Conservation (phyloP, 2,888 invertebrate species). For the Vesta saturnalis region DNA sequence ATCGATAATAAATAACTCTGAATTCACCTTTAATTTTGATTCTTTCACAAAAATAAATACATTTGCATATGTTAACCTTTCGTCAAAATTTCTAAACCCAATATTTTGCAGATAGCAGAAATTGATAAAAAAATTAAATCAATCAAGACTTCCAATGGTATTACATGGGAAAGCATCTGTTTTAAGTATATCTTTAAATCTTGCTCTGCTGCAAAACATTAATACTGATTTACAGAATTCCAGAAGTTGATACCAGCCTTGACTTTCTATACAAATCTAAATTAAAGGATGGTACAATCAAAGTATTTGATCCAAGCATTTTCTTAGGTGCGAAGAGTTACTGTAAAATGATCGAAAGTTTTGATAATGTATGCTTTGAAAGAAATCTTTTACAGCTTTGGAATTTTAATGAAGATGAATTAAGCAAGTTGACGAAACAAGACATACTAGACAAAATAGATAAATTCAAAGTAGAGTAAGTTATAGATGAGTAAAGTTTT, state of each 20-base stretch:
- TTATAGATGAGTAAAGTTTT: conserved; percentile 7
- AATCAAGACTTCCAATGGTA: conserved; percentile 43
- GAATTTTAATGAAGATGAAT: conserved; percentile 67
- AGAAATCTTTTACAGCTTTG: conserved; percentile 77
- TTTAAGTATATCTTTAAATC: conserved; percentile 60
- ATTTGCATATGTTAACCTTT: background rate
- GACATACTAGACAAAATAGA: conserved; percentile 73
- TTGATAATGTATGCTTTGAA: conserved; percentile 71
- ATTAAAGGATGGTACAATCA: conserved; percentile 12
- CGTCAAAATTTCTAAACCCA: too few species aligned
- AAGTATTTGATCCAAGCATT: conserved; percentile 65
- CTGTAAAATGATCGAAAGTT: conserved; percentile 70
- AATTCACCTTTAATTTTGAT: too few species aligned
- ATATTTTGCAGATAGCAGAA: conserved; percentile 33
- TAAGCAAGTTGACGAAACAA: conserved; percentile 67
- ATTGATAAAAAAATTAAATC: conserved; percentile 49
- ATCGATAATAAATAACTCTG: too few species aligned
- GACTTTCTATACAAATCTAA: conserved; percentile 24
- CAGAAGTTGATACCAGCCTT: conserved; percentile 39
- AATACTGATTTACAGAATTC: conserved; percentile 36
- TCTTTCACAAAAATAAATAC: too few species aligned
- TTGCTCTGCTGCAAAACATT: background rate
- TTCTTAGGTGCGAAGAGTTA: conserved; percentile 69
- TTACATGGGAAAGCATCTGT: conserved; percentile 65
- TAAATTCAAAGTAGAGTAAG: conserved; percentile 63